These are phyloP conservation scores for Gila orcuttii DNA, from an alignment of 2,113 vertebrate genomes.

Conservation along the genomic window DNA sequence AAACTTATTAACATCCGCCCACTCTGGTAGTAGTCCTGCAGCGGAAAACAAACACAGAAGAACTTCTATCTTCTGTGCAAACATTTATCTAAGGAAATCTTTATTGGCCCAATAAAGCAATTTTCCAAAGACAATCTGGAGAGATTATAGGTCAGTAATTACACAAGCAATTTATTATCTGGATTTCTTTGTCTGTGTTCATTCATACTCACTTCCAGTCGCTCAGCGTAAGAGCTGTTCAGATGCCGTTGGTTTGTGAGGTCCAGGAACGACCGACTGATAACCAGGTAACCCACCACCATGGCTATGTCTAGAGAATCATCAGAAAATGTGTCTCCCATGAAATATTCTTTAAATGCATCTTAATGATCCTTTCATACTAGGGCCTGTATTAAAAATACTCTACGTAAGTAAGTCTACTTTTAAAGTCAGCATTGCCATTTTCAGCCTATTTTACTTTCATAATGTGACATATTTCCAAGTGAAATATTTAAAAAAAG, in stretches of 20 bases:
- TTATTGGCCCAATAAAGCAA: constrained; percentile 4
- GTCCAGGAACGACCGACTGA: constrained; percentile 91
- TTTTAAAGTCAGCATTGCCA: too few relatives aligned
- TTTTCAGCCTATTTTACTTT: too few relatives aligned
- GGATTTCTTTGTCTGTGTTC: not conserved
- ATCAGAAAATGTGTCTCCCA: not conserved
- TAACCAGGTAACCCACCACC: constrained; percentile 93
- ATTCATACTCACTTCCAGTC: constrained; percentile 85
- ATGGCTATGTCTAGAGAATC: constrained; percentile 85
- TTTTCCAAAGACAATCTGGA: not conserved
- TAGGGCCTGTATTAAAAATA: too few relatives aligned
- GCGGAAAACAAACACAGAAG: constrained; percentile 39
- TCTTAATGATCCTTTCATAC: not conserved
- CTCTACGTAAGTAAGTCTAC: too few relatives aligned
- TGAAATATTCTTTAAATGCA: not conserved
- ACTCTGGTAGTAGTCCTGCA: constrained; percentile 97
- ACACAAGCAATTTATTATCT: not conserved
- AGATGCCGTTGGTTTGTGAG: constrained; percentile 81
- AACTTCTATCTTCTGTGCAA: constrained; percentile 4
- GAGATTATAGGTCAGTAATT: not conserved
- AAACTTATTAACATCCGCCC: constrained; percentile 95
- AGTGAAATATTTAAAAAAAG: too few relatives aligned
- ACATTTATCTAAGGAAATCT: constrained; percentile 11
- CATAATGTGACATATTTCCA: too few relatives aligned
- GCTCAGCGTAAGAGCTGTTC: constrained; percentile 86